Evolutionary conservation across 2,888 invertebrate genomes (phyloP), one percentile per base, ranked within the genome.

Genomic region (Lasioglossum villosulum): DNA sequence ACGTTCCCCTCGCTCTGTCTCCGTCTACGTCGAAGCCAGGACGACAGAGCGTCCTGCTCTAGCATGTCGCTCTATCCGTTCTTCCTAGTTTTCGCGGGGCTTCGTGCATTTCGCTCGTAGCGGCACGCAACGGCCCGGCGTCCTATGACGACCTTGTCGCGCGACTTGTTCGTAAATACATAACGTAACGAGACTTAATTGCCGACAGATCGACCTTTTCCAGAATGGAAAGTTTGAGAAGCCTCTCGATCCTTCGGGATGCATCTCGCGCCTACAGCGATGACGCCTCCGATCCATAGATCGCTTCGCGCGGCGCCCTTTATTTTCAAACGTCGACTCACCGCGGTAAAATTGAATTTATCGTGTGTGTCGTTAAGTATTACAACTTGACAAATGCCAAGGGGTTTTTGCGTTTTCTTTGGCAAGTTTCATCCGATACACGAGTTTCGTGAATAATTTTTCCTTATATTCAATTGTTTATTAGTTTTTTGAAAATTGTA

Each of bases 81-180:
- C 87, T 84, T 86, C 80, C 85, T 88, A 83, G 80, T 86, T 80
- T 72, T 85, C 88, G 82, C 87, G 88, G 81, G 79, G 88, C 88
- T 83, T 81, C 88, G 82, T 80, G 82, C 87, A 83, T 85, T 86
- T 80, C 81, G 84, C 48, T 74, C 63, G 75, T 78, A 80, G 78
- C 86, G 78, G 81, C 88, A 88, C 83, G 88, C 88, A 88, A 85
- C 80, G 81, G 80, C 88, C 81, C 80, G 81, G 80, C 88, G 88
- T 88, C 88, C 88, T 88, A 88, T 88, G 88, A 87, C 88, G 88
- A 88, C 88, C 88, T 88, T 88, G 88, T 85, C 88, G 80, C 80
- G 70, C 79, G 59, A 70, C 59, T 78, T 48, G 82, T 72, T 82
- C 66, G 83, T 85, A 87, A 88, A 85, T 87, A 80, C 78, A 73